Conservation (phyloP, 2,113 vertebrate genomes). For the Poeciliopsis retropinna region DNA sequence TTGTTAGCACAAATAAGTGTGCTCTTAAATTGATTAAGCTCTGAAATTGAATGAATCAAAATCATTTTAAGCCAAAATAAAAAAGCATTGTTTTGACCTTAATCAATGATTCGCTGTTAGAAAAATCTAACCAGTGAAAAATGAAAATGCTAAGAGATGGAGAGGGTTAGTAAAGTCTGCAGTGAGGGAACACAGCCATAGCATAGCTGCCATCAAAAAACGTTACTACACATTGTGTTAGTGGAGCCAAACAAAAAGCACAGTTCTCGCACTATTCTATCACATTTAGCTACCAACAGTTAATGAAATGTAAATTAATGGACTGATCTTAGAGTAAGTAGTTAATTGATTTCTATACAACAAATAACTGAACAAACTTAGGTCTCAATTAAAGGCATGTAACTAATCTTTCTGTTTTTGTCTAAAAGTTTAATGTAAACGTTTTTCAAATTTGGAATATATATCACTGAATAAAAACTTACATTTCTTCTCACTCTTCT, state of each 20-base stretch:
- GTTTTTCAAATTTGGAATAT: neutral
- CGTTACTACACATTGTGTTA: conserved; percentile 49
- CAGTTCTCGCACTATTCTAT: conserved; percentile 12
- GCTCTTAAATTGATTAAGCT: neutral
- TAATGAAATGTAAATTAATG: neutral
- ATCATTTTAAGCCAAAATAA: neutral
- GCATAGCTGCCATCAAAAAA: conserved; percentile 80
- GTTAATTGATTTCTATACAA: neutral
- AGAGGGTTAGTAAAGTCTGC: conserved; percentile 65
- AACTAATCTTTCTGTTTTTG: neutral
- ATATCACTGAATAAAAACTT: conserved; percentile 74
- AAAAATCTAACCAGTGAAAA: conserved; percentile 1
- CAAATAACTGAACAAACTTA: conserved; percentile 3
- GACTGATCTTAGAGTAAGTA: neutral
- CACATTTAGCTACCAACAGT: neutral
- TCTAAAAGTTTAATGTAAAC: too few species aligned
- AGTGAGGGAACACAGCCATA: conserved; percentile 80
- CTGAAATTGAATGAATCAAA: neutral
- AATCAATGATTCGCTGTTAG: conserved; percentile 7
- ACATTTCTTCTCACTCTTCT: conserved; percentile 96
- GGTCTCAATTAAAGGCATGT: conserved; percentile 2
- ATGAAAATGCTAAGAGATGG: conserved; percentile 18
- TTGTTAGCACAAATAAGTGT: conserved; percentile 4
- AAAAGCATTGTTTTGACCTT: conserved; percentile 44
- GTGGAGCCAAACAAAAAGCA: conserved; percentile 50